Base-by-base conservation (phyloP, 2,113 vertebrate genomes). In the Lonchura striata region DNA sequence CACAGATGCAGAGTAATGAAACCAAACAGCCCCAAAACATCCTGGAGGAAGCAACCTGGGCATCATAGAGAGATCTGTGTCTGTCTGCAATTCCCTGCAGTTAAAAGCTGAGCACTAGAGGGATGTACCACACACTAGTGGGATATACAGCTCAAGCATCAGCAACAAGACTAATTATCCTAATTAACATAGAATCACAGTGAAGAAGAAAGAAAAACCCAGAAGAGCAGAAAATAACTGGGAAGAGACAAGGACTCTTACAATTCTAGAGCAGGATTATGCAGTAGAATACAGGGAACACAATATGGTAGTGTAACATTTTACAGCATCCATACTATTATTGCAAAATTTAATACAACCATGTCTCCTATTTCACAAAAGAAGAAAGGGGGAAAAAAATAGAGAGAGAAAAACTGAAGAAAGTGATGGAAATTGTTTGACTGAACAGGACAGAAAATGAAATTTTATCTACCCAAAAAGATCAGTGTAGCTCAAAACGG, bases 381-480 rank as follows among this genome's bases (percentile, higher is more conserved):
- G 11, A 37, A 50, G 3, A 15, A 49, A 28, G 28, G 13, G 13
- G 4, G 4, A 23, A 16, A 4, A 11, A 24, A 7, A 27, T 1
- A 46, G 3, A 42, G 11, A 28, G 5, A 53, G 7, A 11, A 25
- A 52, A 1, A 28, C 11, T n/a, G 14, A 59, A 61, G 10, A 22
- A 85, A 89, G 28, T 28, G 15, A 70, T 46, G 6, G 30, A 49
- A 95, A 76, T 24, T 1, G 11, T 53, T 91, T 57, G 53, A 95
- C 11, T 30, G 46, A 88, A 93, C 13, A 63, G 46, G 27, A 80
- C 16, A 63, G 50, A 70, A 92, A 74, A 88, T 14, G 6, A 82
- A 78, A 56, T 86, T 74, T 77, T 81, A 81, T 95, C 63, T 81
- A 68, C 56, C 68, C 75, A 88, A 79, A 85, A 44, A 91, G 30